Base-by-base conservation (phyloP, 2,888 invertebrate genomes). In the Ophonus ardosiacus region DNA sequence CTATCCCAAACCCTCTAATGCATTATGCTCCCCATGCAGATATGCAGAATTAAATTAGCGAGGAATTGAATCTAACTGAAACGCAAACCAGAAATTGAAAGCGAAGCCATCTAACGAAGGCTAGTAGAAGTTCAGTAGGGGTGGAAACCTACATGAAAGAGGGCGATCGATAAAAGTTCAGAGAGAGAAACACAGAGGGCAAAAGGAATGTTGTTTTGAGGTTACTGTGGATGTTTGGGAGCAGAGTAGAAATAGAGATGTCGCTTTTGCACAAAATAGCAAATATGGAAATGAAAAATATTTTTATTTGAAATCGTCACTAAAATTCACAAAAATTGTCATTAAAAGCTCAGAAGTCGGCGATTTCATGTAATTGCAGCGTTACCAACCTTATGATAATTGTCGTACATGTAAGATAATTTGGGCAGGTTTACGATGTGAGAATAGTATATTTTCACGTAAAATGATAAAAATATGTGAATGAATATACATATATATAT, bases 1-100 rank as follows among this genome's bases (percentile, higher is more conserved):
- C 61, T 40, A 13, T 7, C 15, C 18, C 24, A 31, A 24, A 13
- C 6, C 24, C 24, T 7, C 38, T 0, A n/a, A 68, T 68, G 68
- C 38, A 68, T 68, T 68, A 38, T 68, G 68, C 57, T 38, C 51
- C 21, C 7, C 65, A 68, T 68, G 43, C 43, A 31, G 31, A 68
- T 31, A 68, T 31, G 31, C 31, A 65, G 21, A 51, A 13, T 51
- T 51, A 79, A 65, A 65, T 65, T 80, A 80, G 31, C 63, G 0
- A 7, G 80, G 80, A 81, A 51, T 5, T 51, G 18, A 81, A 68
- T 38, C 81, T 17, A 79, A 2, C 31, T 1, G 7, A 15, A 51
- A 56, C 65, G 13, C 43, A 21, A 81, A 65, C 65, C 81, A n/a
- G 15, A 31, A 31, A n/a, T 68, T 68, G 7, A 15, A 7, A 38